phyloP scores from a whole-genome alignment of 2,797 vertebrate species.

The Martes flavigula region DNA sequence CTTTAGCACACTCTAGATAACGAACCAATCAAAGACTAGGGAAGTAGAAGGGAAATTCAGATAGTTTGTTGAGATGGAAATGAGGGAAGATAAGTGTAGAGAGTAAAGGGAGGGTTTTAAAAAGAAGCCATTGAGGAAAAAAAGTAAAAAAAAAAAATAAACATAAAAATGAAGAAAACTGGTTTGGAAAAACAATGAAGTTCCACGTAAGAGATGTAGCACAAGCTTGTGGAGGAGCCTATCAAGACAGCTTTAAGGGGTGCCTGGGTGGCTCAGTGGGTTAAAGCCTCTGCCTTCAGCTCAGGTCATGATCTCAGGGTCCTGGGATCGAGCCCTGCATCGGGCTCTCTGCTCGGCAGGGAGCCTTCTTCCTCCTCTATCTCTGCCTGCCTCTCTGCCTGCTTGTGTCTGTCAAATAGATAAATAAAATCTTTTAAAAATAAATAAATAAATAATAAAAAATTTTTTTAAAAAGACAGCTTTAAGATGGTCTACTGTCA shows the following conservation, averaged over 20 bases:
- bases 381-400: too few species aligned
- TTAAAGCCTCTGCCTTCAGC: too few species aligned
- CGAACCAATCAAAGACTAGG: not conserved
- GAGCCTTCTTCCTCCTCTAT: too few species aligned
- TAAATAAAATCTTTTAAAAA: too few species aligned
- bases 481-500: not conserved
- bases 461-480: not conserved
- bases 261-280: too few species aligned
- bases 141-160: not conserved
- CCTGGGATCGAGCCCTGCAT: too few species aligned
- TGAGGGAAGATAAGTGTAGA: not conserved
- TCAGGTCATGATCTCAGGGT: too few species aligned
- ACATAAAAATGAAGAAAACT: not conserved
- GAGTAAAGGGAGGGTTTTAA: not conserved
- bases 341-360: too few species aligned
- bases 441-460: too few species aligned
- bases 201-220: not conserved
- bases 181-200: not conserved
- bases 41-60: not conserved
- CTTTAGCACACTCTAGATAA: not conserved
- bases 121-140: not conserved
- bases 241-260: not conserved
- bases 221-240: not conserved
- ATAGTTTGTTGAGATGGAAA: not conserved
- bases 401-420: too few species aligned